Evolutionary conservation across 2,888 invertebrate species (phyloP).

Genomic region (Pristionchus entomophagus): DNA sequence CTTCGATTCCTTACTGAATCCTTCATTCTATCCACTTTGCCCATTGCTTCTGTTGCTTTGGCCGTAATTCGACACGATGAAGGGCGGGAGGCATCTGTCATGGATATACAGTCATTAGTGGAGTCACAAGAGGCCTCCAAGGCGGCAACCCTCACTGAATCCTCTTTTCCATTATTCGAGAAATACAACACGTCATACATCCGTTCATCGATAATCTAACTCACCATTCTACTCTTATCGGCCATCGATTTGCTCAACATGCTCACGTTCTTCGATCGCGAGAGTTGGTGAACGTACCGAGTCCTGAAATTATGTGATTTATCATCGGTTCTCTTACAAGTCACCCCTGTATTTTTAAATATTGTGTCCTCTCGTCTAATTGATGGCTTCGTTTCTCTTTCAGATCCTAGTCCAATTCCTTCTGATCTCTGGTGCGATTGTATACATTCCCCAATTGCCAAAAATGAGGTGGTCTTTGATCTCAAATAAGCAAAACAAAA

Average conservation of each 20-base stretch:
- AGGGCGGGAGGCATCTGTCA: constrained; percentile 31
- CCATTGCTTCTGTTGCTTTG: neutral
- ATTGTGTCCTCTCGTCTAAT: neutral
- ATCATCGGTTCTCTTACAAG: no score
- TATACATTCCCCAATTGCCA: constrained; percentile 75
- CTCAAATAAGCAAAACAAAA: no score
- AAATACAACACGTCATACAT: neutral
- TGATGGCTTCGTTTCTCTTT: neutral
- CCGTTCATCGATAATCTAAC: neutral
- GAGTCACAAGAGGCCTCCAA: no score
- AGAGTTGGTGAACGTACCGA: constrained; percentile 22
- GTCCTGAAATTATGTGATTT: neutral
- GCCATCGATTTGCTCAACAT: constrained; percentile 22
- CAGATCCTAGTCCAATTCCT: neutral
- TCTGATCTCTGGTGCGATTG: neutral
- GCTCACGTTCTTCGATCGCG: constrained; percentile 22
- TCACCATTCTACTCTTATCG: constrained; percentile 41
- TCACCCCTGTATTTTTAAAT: no score
- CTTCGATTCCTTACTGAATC: neutral
- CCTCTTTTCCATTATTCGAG: neutral
- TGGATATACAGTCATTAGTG: no score
- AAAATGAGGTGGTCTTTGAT: neutral
- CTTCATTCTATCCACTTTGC: neutral
- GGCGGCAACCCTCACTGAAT: neutral
- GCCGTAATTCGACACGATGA: neutral